Percentiles rank a stretch among this genome's conserved stretches.
Conservation (phyloP, 2,797 vertebrate species). For the Sebastes variabilis region DNA sequence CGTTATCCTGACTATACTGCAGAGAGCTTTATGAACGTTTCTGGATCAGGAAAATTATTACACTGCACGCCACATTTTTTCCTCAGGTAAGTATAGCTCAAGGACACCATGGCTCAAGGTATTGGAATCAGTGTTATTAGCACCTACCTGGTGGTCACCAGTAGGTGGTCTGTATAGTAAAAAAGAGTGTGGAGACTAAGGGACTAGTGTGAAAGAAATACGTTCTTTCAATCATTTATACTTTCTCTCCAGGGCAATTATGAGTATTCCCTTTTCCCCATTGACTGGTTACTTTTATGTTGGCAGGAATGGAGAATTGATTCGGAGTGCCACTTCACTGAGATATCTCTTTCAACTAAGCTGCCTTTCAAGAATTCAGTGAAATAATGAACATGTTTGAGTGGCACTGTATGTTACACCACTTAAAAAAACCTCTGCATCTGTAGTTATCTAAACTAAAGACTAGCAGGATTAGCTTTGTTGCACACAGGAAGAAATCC, state of each 20-base stretch:
- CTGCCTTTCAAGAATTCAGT: constrained; percentile 46
- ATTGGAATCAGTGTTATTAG: constrained; percentile 27
- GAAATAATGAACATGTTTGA: constrained; percentile 64
- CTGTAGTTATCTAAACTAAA: constrained; percentile 26
- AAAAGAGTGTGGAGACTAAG: constrained; percentile 31
- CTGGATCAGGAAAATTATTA: constrained; percentile 9
- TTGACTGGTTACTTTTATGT: constrained; percentile 64
- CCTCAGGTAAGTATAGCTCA: not conserved
- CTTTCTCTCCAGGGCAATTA: constrained; percentile 57
- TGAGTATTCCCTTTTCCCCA: constrained; percentile 44
- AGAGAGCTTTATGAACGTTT: not conserved
- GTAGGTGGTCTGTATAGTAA: constrained; percentile 36
- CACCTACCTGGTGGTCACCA: constrained; percentile 22
- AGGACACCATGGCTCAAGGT: not conserved
- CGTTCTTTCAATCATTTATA: constrained; percentile 62
- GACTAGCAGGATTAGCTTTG: constrained; percentile 6
- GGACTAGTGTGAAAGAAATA: constrained; percentile 34
- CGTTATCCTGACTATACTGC: not conserved
- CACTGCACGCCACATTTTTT: not conserved
- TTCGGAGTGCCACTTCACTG: constrained; percentile 48
- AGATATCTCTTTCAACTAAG: constrained; percentile 58
- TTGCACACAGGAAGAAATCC: constrained; percentile 17
- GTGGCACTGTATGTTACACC: constrained; percentile 24
- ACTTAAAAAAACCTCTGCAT: not conserved
- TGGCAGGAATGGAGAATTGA: constrained; percentile 51